These are phyloP conservation scores for Gymnosoma rotundatum DNA, from an alignment of 2,888 invertebrate species.

Conservation along the genomic window DNA sequence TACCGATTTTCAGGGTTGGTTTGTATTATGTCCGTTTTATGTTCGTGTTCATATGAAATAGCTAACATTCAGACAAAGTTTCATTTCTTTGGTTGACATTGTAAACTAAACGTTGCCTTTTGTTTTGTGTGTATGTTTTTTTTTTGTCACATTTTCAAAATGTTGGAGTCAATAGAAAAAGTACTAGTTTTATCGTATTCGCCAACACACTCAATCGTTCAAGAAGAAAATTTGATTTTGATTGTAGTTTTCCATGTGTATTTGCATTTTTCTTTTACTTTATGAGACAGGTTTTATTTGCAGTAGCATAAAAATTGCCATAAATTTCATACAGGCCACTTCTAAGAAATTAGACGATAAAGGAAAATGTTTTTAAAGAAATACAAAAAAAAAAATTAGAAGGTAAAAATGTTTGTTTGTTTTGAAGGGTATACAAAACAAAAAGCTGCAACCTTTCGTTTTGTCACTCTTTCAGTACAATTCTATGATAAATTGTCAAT, in stretches of 20 bases:
- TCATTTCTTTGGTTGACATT: conserved; percentile 13
- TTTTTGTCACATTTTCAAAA: conserved; percentile 3
- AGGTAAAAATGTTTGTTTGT: conserved; percentile 16
- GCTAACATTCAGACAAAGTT: conserved; percentile 26
- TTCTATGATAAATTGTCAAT: conserved; percentile 62
- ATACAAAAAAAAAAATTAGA: neutral
- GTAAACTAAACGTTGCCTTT: conserved; percentile 60
- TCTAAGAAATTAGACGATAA: conserved; percentile 14
- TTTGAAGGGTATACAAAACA: neutral
- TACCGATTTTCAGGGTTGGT: neutral
- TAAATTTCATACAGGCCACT: conserved; percentile 56
- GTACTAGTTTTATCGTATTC: conserved; percentile 61
- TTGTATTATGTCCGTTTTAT: neutral
- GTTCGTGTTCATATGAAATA: neutral
- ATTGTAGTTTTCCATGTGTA: conserved; percentile 69
- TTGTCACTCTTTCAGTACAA: conserved; percentile 23
- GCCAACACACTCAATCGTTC: conserved; percentile 62
- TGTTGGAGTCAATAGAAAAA: conserved; percentile 2
- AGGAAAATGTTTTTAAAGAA: neutral
- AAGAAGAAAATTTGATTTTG: conserved; percentile 74
- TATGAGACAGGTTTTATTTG: conserved; percentile 28
- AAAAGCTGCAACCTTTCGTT: conserved; percentile 7
- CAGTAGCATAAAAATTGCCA: conserved; percentile 30
- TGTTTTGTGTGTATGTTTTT: conserved; percentile 16
- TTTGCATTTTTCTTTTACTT: conserved; percentile 51